Evolutionary conservation across 92 coral and sea anemone species (phyloP), one percentile per base, ranked within the genome.

Genomic region (Hydrozoanthus gracilis): DNA sequence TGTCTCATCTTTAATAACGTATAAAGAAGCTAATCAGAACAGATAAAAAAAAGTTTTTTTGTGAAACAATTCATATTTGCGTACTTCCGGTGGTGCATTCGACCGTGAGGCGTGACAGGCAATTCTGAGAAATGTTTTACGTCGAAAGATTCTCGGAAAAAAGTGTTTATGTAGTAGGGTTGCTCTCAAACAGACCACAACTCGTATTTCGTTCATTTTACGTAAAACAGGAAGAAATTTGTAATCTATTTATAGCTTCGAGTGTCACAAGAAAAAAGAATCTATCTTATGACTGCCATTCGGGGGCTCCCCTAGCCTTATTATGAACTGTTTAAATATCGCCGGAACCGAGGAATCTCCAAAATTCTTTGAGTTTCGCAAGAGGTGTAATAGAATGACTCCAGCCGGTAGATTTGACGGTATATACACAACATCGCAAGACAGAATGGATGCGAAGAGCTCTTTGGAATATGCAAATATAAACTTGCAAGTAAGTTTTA

Each of bases 261-360:
- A 46, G n/a, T 27, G 73, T 68, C 73, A 35, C 73, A 68, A 68
- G 15, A 27, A 27, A 27, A 27, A 27, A 27, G 39, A 27, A 27
- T 27, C 39, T 27, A 27, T 27, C 39, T 27, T 27, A 27, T 27
- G 39, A 27, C n/a, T 27, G 39, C 39, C 39, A 27, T 27, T 27
- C 39, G 39, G 39, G 73, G 73, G 44, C 48, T 27, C 44, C 44
- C 73, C 73, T 48, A 7, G 73, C 11, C 10, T 8, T 68, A 14
- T 17, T 35, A 1, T 35, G 46, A 8, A 27, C 11, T 68, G 44
- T 68, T 68, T 68, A 68, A 66, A 68, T 68, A n/a, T 35, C 4
- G 44, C 48, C 73, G 18, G 73, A 68, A 39, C 73, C 73, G n/a
- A 68, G 73, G 73, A 68, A 68, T 68, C 73, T 68, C 73, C 73